Evolutionary conservation across 2,888 invertebrate genomes (phyloP), one percentile per base, ranked within the genome.

Genomic region (Campoletis raptor): DNA sequence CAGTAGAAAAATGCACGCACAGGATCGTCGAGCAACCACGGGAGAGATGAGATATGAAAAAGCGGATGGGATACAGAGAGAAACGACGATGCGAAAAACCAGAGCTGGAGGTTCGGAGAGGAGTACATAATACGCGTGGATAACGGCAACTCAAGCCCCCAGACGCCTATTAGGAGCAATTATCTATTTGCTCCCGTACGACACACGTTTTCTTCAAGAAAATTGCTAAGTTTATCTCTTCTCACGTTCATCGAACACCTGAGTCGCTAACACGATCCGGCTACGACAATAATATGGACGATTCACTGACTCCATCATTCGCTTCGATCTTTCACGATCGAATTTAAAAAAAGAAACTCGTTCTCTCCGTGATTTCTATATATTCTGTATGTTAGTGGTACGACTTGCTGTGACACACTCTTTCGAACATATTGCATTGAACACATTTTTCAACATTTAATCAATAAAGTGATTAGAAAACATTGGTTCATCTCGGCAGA

Each of bases 91-190:
- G 73, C 40, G 66, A 74, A 61, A 61, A 81, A 81, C 52, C 73
- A 81, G 48, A 67, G 67, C 18, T 37, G 21, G 57, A 70, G 80
- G 70, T 61, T 88, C 86, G 70, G 3, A 48, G 81, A 66, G 40
- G 36, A 74, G 81, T 82, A 76, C 37, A 40, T 69, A 57, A 57
- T 67, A 52, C 72, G 83, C 36, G 67, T 77, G 69, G 69, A 64
- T 91, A 91, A 91, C 89, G 88, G 91, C 88, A 87, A 85, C 90
- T 21, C 42, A 57, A 80, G 81, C 86, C 88, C 90, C 86, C 67
- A 80, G 90, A 89, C 89, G 90, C 89, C 91, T 91, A 91, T 91
- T 92, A 92, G 91, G 89, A 87, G 88, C 91, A 91, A 92, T 91
- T 91, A 91, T 90, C 91, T 89, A 85, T 89, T 87, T 76, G 67